A percentile compares a stretch with the other conserved stretches of the same genome.
phyloP scores from a whole-genome alignment of 2,797 vertebrate genomes.

The Cephalopachus bancanus region DNA sequence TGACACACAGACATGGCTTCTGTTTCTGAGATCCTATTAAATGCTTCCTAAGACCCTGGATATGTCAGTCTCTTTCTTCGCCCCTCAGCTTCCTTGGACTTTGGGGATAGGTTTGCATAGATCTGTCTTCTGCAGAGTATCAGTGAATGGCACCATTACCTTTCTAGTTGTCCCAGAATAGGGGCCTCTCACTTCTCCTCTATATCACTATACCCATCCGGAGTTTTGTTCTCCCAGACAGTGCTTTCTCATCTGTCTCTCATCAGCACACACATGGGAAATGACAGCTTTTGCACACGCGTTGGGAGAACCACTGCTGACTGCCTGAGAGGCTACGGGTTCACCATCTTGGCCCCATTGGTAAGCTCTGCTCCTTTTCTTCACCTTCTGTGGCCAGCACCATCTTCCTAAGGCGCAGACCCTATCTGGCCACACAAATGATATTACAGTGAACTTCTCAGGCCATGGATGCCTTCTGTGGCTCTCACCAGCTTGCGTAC shows the following conservation, averaged over 20 bases:
- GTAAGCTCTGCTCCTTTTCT: background rate
- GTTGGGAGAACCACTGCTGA: background rate
- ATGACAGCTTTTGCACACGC: background rate
- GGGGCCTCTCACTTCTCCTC: background rate
- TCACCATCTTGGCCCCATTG: background rate
- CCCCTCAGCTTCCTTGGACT: too few relatives aligned
- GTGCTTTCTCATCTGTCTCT: background rate
- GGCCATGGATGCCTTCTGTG: background rate
- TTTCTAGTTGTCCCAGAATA: background rate
- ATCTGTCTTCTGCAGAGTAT: too few relatives aligned
- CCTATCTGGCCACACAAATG: background rate
- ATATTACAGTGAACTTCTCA: background rate
- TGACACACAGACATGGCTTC: too few relatives aligned
- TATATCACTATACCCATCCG: background rate
- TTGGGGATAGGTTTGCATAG: too few relatives aligned
- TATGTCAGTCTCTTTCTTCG: too few relatives aligned
- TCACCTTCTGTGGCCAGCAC: background rate
- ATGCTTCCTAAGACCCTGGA: too few relatives aligned
- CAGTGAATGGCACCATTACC: background rate
- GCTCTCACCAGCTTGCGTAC: background rate
- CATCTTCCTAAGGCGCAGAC: background rate
- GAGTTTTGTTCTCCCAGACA: background rate
- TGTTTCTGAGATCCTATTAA: too few relatives aligned
- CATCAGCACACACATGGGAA: background rate
- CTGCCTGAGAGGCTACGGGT: background rate